Conservation (phyloP, 1,140 invertebrate species). For the Penaeus vannamei region DNA sequence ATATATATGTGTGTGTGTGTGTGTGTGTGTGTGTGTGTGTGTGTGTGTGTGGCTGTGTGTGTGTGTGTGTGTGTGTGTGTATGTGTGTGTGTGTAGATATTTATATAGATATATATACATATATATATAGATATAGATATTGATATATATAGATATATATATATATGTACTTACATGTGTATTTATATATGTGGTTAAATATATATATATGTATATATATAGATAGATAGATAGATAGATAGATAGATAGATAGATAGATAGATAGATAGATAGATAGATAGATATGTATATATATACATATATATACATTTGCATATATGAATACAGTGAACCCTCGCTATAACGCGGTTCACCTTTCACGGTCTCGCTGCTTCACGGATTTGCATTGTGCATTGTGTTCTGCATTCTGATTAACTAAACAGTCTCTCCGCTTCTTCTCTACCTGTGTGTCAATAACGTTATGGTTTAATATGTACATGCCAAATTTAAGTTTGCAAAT, state of each 20-base stretch:
- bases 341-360: too few relatives aligned
- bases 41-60: background rate
- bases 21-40: background rate
- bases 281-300: conserved; percentile 6
- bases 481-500: background rate
- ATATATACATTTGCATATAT: conserved; percentile 22
- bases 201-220: conserved; percentile 28
- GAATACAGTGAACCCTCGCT: background rate
- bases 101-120: too few relatives aligned
- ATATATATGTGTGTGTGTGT: background rate
- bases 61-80: background rate
- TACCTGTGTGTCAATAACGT: too few relatives aligned
- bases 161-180: conserved; percentile 17
- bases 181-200: conserved; percentile 2
- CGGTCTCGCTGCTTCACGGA: too few relatives aligned
- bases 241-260: conserved; percentile 36
- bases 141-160: conserved; percentile 37
- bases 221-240: conserved; percentile 38
- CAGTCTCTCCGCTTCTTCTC: too few relatives aligned
- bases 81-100: too few relatives aligned
- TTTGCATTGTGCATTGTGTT: too few relatives aligned
- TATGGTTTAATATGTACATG: too few relatives aligned
- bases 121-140: background rate
- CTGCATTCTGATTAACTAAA: too few relatives aligned
- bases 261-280: conserved; percentile 28